Evolutionary conservation across 2,888 invertebrate genomes (phyloP).

Genomic region (Catocala sponsa): DNA sequence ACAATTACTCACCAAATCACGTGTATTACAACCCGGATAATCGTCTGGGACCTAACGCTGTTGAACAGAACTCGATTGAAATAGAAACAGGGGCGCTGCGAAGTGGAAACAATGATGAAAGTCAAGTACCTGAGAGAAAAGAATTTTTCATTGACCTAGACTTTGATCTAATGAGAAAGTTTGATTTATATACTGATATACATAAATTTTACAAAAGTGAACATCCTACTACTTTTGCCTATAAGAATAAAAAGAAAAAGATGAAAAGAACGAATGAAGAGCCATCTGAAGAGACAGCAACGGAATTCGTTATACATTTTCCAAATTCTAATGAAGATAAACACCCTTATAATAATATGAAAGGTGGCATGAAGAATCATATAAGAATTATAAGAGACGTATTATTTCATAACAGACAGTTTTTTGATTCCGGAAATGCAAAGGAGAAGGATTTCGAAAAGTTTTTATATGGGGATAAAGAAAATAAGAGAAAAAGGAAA

Average conservation of each 20-base stretch:
- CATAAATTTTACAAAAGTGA: neutral
- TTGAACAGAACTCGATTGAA: constrained; percentile 29
- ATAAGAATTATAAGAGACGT: constrained; percentile 56
- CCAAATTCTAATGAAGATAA: constrained; percentile 37
- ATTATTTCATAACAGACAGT: constrained; percentile 17
- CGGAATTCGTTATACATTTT: constrained; percentile 4
- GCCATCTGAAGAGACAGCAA: neutral
- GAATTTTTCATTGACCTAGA: neutral
- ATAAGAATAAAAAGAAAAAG: too few species aligned
- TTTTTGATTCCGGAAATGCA: neutral
- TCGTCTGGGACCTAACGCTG: constrained; percentile 58
- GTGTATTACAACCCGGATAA: constrained; percentile 69
- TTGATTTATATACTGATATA: neutral
- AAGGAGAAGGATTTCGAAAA: neutral
- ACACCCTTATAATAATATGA: constrained; percentile 44
- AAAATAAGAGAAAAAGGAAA: too few species aligned
- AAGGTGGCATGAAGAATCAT: constrained; percentile 48
- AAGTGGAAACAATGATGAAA: neutral
- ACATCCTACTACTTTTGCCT: neutral
- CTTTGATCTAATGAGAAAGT: neutral
- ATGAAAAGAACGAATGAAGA: neutral
- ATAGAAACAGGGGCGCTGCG: constrained; percentile 7
- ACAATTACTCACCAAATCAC: constrained; percentile 60
- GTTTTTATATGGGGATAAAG: too few species aligned
- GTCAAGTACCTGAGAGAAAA: neutral